Base-by-base conservation (phyloP, 2,113 vertebrate genomes). In the Heteronetta atricapilla region DNA sequence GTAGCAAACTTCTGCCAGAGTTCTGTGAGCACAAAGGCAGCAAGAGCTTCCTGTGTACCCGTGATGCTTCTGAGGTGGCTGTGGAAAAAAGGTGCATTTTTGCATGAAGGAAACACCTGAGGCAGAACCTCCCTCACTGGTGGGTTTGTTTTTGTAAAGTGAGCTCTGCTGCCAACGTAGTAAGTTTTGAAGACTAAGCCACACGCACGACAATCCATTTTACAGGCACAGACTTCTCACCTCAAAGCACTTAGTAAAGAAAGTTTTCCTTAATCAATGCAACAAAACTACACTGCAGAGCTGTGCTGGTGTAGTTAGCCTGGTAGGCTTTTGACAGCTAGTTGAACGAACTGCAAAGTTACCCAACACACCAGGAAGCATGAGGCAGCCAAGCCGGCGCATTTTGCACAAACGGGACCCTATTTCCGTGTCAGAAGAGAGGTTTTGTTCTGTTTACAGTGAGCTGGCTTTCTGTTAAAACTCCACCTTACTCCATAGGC, bases 151-250 rank as follows among this genome's bases (percentile, higher is more conserved):
- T 1, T 0, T 10, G 4, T 40, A 78, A 15, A 58, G 13, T 25
- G n/a, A 2, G 5, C 67, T n/a, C 40, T 63, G 60, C 46, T 70
- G 60, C 20, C n/a, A 60, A 2, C 4, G 5, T 11, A 38, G 13
- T 13, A 22, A 0, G 0, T 38, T 60, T 40, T 44, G 72, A 80
- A 80, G 25, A 82, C 3, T 5, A 40, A 23, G 10, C 50, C 66
- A 36, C 26, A 67, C 11, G 33, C 5, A 5, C 56, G 14, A 74
- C 11, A 59, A 80, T 3, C 12, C 8, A 56, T 55, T 88, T 88
- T 52, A 67, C 16, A 55, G 29, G 21, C 52, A 42, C 0, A 63
- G 34, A 40, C 19, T 59, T 86, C 21, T 50, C 44, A 58, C 20
- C 44, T n/a, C 28, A 70, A 69, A 70, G 52, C 36, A 67, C 25